These are phyloP conservation scores for Psittacula echo DNA, from an alignment of 2,797 vertebrate species.

Conservation along the genomic window DNA sequence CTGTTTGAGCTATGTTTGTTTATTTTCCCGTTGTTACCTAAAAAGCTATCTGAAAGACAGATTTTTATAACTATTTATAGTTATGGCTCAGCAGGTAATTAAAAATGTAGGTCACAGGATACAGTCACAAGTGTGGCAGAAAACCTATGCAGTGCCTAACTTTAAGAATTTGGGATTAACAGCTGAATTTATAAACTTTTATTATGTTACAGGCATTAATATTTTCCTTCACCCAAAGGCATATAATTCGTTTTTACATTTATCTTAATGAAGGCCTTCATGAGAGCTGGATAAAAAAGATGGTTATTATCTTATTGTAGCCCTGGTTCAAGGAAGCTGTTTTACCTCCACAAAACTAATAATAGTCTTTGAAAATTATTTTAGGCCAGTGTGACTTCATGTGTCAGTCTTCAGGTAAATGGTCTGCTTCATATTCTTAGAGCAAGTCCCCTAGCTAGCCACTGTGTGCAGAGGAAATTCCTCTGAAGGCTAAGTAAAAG, in stretches of 20 bases:
- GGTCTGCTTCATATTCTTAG: not conserved
- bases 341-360: not conserved
- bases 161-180: not conserved
- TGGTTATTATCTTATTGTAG: not conserved
- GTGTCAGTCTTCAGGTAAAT: not conserved
- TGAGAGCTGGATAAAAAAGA: not conserved
- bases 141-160: not conserved
- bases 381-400: not conserved
- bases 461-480: not conserved
- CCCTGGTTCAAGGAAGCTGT: not conserved
- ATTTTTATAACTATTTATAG: not conserved
- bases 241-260: not conserved
- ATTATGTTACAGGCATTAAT: not conserved
- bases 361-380: not conserved
- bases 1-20: not conserved
- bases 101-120: slow-evolving; percentile 13
- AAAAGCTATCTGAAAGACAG: not conserved
- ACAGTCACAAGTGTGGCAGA: not conserved
- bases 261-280: not conserved
- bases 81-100: slow-evolving; percentile 3
- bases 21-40: not conserved
- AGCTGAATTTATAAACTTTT: not conserved
- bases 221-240: not conserved
- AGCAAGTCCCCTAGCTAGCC: not conserved
- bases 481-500: not conserved